These are phyloP conservation scores for Euzophera pinguis DNA, from an alignment of 2,888 invertebrate species.

Conservation along the genomic window DNA sequence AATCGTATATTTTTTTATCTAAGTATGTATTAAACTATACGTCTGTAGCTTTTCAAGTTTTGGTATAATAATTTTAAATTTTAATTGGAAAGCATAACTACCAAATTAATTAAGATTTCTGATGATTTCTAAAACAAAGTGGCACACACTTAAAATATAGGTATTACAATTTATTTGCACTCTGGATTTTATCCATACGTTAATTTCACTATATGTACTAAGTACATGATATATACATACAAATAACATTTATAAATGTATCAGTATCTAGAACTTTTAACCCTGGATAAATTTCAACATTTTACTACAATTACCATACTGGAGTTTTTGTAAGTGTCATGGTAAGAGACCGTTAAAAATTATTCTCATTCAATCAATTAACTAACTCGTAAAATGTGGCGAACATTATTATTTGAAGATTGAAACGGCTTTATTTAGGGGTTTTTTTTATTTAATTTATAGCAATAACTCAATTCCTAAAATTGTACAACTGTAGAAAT, in stretches of 20 bases:
- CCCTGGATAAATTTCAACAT: neutral
- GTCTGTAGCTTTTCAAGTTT: neutral
- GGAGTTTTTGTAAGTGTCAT: neutral
- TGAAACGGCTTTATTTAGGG: too few species aligned
- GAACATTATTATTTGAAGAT: too few species aligned
- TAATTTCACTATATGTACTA: neutral
- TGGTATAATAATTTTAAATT: neutral
- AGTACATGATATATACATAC: slow-evolving; percentile 16
- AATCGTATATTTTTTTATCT: too few species aligned
- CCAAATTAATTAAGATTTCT: neutral
- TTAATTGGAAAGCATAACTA: neutral
- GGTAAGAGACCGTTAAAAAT: too few species aligned
- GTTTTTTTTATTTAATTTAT: too few species aligned
- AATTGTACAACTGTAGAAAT: too few species aligned
- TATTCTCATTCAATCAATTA: too few species aligned
- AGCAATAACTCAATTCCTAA: too few species aligned
- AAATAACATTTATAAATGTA: too few species aligned
- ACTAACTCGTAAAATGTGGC: too few species aligned
- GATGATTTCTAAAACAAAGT: slow-evolving; percentile 1
- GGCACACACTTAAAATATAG: neutral
- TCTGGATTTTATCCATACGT: neutral
- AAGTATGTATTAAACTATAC: too few species aligned
- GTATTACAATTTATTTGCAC: neutral
- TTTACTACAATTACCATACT: neutral
- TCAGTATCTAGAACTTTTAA: too few species aligned